Evolutionary conservation across 2,888 invertebrate genomes (phyloP).

Genomic region (Buathra laborator): DNA sequence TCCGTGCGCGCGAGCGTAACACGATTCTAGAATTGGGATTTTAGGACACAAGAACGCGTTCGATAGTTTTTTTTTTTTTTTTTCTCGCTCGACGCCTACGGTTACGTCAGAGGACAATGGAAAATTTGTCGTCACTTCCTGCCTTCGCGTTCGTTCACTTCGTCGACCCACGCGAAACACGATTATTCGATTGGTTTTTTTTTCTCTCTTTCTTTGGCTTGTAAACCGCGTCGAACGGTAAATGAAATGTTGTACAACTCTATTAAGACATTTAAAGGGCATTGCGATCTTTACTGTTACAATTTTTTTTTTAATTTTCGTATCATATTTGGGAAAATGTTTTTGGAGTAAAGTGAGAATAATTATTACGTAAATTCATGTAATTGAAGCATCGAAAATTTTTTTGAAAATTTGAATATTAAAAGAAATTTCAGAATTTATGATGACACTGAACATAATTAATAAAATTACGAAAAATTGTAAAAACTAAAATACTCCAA

Average conservation of each 20-base stretch:
- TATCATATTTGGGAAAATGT: no score
- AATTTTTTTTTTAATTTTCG: no score
- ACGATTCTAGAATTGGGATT: conserved; percentile 69
- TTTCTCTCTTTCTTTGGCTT: neutral
- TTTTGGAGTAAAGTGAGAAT: no score
- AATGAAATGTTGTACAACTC: conserved; percentile 13
- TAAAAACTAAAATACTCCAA: no score
- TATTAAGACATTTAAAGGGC: neutral
- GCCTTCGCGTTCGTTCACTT: neutral
- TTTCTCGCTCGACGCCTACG: conserved; percentile 53
- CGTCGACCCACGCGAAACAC: conserved; percentile 7
- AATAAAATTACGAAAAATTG: no score
- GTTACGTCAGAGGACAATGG: conserved; percentile 68
- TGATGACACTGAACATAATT: no score
- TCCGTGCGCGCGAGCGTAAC: conserved; percentile 52
- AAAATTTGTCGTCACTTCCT: conserved; percentile 21
- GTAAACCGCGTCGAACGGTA: neutral
- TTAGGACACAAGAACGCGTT: conserved; percentile 60
- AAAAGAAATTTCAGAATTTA: no score
- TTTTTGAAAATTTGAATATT: no score
- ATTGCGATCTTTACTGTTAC: no score
- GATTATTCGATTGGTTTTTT: neutral
- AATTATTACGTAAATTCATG: no score
- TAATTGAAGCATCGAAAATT: no score
- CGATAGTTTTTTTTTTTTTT: conserved; percentile 16